Percentiles rank a stretch among this genome's conserved stretches.
phyloP scores from a whole-genome alignment of 2,113 vertebrate species.

The Lipotes vexillifer region DNA sequence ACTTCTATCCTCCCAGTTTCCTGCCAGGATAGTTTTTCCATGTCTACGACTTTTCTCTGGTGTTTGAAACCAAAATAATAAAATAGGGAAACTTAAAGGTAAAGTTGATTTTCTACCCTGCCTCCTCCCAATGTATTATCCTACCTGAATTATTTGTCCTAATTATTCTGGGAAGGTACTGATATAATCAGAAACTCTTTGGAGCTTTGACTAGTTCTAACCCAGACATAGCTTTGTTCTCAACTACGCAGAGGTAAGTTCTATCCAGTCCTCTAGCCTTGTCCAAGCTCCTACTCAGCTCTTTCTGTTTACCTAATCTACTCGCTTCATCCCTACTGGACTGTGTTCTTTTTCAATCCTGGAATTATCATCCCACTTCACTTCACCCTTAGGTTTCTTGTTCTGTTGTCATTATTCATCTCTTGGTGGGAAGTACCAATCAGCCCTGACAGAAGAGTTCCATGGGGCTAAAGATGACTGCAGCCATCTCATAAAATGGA shows the following conservation, averaged over 20 bases:
- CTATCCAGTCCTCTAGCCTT: neutral
- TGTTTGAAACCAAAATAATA: neutral
- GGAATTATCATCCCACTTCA: neutral
- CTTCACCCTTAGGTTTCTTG: neutral
- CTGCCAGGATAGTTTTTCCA: neutral
- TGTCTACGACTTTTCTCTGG: neutral
- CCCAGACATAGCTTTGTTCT: neutral
- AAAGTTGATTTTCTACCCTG: neutral
- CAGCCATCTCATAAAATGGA: neutral
- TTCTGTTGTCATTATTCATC: neutral
- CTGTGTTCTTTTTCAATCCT: neutral
- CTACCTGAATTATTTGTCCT: neutral
- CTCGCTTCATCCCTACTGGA: neutral
- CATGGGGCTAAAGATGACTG: neutral
- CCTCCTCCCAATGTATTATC: neutral
- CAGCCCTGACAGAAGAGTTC: neutral
- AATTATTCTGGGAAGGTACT: neutral
- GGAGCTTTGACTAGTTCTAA: neutral
- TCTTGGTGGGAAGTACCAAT: neutral
- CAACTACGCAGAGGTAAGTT: neutral
- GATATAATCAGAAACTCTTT: neutral
- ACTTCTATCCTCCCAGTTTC: neutral
- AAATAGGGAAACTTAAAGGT: neutral
- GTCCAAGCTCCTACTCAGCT: neutral
- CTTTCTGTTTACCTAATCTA: neutral